Base-by-base conservation (phyloP, 2,888 invertebrate species). In the Oscheius sp. region DNA sequence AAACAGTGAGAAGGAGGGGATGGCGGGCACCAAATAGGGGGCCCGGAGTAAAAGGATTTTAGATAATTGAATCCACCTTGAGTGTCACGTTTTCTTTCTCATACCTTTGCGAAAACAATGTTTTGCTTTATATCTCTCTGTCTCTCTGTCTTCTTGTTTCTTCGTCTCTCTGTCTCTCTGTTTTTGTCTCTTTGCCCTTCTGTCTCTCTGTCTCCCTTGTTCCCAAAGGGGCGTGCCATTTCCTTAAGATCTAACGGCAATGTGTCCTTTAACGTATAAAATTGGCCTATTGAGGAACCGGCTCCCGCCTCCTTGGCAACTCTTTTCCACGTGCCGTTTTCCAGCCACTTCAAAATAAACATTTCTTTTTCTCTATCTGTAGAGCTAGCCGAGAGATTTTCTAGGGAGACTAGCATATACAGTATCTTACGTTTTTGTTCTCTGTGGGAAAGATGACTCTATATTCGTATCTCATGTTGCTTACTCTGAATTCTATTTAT, bases 161-260 rank as follows among this genome's bases (percentile, higher is more conserved):
- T n/a, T n/a, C 1, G n/a, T 57, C 57, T 57, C 57, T 57, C 57
- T 57, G n/a, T 21, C 57, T 57, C 1, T 57, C 57, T 13, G 7
- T 57, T 21, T 57, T n/a, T 57, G 10, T 29, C 57, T 57, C 57
- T 57, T n/a, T 57, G 10, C n/a, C 57, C n/a, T n/a, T 57, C 57
- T 21, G n/a, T 57, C 57, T 57, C 57, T 57, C 57, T 57, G n/a
- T 21, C 57, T 57, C 1, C n/a, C 57, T 57, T n/a, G 7, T 57
- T 57, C 57, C 58, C 13, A n/a, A n/a, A n/a, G 50, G 29, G 53
- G 53, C 53, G 53, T 53, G 53, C n/a, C 11, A 29, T 53, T 29
- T 53, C 29, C 9, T 1, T 53, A 29, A 53, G 53, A 29, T 21
- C 53, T 53, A 13, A 21, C 53, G n/a, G 42, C 4, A 42, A 42